Evolutionary conservation across 2,113 vertebrate genomes (phyloP).

Genomic region (Anguilla rostrata): DNA sequence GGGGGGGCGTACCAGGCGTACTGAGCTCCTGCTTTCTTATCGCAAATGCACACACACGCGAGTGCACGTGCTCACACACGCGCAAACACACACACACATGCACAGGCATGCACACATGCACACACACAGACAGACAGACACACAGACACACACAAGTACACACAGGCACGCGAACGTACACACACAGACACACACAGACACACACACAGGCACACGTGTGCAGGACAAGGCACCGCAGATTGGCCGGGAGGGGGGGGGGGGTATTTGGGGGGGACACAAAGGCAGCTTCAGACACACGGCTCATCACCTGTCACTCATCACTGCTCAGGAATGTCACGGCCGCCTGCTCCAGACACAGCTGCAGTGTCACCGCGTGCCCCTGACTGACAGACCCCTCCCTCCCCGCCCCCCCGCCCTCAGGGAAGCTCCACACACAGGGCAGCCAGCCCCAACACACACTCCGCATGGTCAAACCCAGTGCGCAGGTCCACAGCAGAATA

Average conservation of each 20-base stretch:
- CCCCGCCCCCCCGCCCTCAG: too few relatives aligned
- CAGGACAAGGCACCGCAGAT: not conserved
- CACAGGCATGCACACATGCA: not conserved
- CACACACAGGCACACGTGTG: constrained; percentile 4
- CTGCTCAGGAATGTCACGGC: not conserved
- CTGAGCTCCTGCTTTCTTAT: too few relatives aligned
- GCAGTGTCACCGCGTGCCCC: not conserved
- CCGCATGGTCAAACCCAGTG: not conserved
- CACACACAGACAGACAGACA: not conserved
- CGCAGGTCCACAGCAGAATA: not conserved
- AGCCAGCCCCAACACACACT: not conserved
- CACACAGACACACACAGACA: not conserved
- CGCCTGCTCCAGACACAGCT: not conserved
- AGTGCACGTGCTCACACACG: not conserved
- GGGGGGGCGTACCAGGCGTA: not conserved
- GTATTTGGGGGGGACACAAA: not conserved
- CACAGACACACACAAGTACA: not conserved
- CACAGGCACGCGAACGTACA: too few relatives aligned
- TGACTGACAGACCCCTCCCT: not conserved
- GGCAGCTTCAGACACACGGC: not conserved
- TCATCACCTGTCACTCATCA: constrained; percentile 2
- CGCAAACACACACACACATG: not conserved
- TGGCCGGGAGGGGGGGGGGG: too few relatives aligned
- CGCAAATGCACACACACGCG: not conserved
- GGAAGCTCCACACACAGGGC: too few relatives aligned